These are phyloP conservation scores for Gymnobelideus leadbeateri DNA, from an alignment of 2,113 vertebrate genomes.

Conservation along the genomic window DNA sequence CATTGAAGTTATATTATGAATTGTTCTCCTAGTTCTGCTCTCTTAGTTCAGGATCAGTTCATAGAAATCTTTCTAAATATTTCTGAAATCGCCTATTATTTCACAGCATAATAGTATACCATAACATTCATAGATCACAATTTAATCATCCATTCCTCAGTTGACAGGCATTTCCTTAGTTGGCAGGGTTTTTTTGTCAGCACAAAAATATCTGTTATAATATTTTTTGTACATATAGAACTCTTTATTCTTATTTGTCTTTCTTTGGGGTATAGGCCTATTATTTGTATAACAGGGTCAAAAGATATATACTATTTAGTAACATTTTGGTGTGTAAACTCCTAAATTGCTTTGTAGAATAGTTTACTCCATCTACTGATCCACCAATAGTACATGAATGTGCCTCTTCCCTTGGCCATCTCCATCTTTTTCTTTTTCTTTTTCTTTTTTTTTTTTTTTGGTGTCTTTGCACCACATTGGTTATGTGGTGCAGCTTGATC, in stretches of 20 bases:
- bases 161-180: background rate
- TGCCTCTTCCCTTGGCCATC: background rate
- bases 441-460: background rate
- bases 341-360: background rate
- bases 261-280: no score
- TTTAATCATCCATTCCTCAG: background rate
- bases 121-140: background rate
- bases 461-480: background rate
- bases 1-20: background rate
- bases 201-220: background rate
- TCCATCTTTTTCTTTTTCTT: background rate
- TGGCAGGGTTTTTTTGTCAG: background rate
- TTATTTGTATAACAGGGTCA: no score
- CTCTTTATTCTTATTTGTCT: no score
- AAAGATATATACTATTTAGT: no score
- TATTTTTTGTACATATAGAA: background rate
- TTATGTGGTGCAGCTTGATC: background rate
- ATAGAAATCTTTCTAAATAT: background rate
- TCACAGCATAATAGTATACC: background rate
- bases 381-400: background rate
- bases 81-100: background rate
- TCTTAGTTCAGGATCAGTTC: background rate
- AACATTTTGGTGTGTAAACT: no score
- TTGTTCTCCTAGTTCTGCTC: background rate
- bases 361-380: background rate